Conservation (phyloP, 2,113 vertebrate species). For the Aspiorhynchus laticeps region DNA sequence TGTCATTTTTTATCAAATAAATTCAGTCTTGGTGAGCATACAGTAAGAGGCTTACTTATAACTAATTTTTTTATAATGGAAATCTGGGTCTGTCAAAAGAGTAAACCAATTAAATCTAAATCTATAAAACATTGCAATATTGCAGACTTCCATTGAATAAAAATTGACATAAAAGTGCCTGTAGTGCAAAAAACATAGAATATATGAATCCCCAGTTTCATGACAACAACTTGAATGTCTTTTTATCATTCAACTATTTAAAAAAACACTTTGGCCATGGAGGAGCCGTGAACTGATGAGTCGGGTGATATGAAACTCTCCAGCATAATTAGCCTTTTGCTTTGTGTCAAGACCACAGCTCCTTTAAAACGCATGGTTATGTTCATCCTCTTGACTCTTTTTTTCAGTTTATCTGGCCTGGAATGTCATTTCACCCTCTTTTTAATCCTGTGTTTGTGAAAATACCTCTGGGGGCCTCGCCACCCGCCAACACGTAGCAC, state of each 20-base stretch:
- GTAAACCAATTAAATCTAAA: too few species aligned
- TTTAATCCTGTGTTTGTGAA: constrained; percentile 68
- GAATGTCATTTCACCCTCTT: constrained; percentile 60
- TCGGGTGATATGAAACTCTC: constrained; percentile 17
- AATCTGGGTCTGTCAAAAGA: too few species aligned
- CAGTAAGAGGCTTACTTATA: too few species aligned
- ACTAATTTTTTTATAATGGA: too few species aligned
- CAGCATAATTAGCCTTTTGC: background rate
- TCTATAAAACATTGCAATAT: too few species aligned
- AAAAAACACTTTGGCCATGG: background rate
- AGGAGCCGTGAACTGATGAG: constrained; percentile 28
- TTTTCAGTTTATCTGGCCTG: constrained; percentile 69
- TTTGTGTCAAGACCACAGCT: constrained; percentile 11
- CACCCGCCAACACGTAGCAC: constrained; percentile 66
- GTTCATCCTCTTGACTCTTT: constrained; percentile 51
- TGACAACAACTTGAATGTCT: background rate
- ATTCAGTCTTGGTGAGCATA: background rate
- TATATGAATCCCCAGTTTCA: background rate
- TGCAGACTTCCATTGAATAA: background rate
- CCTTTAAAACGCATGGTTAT: constrained; percentile 13
- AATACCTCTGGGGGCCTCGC: constrained; percentile 70
- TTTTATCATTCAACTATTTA: constrained; percentile 9
- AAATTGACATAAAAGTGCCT: background rate
- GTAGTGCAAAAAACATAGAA: background rate
- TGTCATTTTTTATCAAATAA: background rate